Evolutionary conservation across 2,113 vertebrate species (phyloP).

Genomic region (Myxocyprinus asiaticus): DNA sequence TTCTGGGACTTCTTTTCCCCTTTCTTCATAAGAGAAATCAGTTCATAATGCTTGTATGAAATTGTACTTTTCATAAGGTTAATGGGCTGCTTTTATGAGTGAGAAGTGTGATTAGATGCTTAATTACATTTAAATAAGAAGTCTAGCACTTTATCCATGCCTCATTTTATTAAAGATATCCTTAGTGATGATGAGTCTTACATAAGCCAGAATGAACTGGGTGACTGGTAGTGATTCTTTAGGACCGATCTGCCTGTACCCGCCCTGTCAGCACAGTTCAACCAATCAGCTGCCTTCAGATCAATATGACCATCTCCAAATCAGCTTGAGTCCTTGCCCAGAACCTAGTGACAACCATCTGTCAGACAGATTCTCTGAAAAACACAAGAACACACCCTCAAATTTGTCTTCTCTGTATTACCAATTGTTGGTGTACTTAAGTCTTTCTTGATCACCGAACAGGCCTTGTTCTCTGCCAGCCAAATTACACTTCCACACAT

Average conservation of each 20-base stretch:
- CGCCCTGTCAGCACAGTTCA: not conserved
- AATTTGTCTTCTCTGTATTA: constrained; percentile 22
- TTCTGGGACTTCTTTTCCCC: too few species aligned
- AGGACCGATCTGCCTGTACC: not conserved
- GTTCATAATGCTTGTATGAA: too few species aligned
- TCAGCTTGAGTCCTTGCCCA: constrained; percentile 26
- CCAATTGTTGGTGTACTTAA: constrained; percentile 25
- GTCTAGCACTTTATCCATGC: not conserved
- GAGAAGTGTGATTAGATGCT: not conserved
- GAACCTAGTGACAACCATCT: constrained; percentile 35
- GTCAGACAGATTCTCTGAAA: constrained; percentile 25
- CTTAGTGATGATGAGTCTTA: not conserved
- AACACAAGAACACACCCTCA: constrained; percentile 24
- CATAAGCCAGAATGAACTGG: not conserved
- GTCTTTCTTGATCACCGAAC: constrained; percentile 25
- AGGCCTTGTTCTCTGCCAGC: not conserved
- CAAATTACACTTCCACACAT: constrained; percentile 30
- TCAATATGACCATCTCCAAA: constrained; percentile 26
- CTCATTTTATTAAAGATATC: constrained; percentile 19
- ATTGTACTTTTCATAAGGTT: too few species aligned
- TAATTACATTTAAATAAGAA: too few species aligned
- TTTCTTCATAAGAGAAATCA: too few species aligned
- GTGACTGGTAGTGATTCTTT: not conserved
- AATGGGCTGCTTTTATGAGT: not conserved
- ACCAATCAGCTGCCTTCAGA: constrained; percentile 3